Base-by-base conservation (phyloP, 2,888 invertebrate genomes). In the Phyllotreta striolata region DNA sequence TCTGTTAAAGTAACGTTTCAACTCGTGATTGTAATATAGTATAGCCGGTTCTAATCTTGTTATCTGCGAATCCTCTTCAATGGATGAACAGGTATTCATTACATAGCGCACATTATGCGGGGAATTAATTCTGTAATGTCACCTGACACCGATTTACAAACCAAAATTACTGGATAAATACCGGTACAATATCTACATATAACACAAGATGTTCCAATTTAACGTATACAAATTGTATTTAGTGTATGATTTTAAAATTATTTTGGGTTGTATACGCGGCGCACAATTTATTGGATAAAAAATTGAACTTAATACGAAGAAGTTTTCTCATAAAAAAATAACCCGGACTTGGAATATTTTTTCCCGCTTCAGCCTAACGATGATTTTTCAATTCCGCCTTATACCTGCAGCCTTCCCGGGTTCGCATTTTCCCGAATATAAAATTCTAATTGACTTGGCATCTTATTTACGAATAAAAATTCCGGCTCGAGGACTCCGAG, bases 391-490 rank as follows among this genome's bases (percentile, higher is more conserved):
- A 24, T 24, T 24, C 24, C 24, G 24, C 2, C 24, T 1, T 24
- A 24, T 24, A 24, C 24, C 24, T 24, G 24, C 24, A 24, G 24
- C 2, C 4, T 24, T 24, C 24, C 24, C 24, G 1, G 24, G 24
- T 3, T 24, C 24, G 4, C 24, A 24, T 24, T 24, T 24, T 24
- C 24, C 24, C 24, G 24, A 24, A 24, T 24, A 24, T 24, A 24
- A 24, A 24, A 24, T 24, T 24, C 24, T 24, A 24, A 24, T 24
- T 24, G 24, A 24, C 24, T 24, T 41, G 41, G 41, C 10, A 4
- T 41, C 10, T 14, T 47, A 47, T 47, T 47, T 47, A 49, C 6
- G 6, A 49, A 34, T 38, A 52, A 52, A 59, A 59, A 24, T 59
- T 35, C 37, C 37, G 14, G 41, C 9, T 43, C 12, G 3, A 41